Evolutionary conservation across 2,888 invertebrate genomes (phyloP).

Genomic region (Drosophila niveifrons): DNA sequence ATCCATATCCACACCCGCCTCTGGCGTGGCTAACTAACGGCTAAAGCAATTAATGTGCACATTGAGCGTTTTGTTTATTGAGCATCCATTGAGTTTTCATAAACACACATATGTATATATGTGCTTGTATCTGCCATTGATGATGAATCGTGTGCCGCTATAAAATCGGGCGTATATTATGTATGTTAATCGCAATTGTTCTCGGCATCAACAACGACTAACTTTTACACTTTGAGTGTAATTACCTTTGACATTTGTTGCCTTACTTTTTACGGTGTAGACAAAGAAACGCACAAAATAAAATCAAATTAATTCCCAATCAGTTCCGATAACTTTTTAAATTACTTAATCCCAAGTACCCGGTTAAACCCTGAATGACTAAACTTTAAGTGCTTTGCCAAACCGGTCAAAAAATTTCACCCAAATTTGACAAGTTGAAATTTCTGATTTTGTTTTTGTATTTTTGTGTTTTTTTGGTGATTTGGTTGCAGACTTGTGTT

Average conservation of each 20-base stretch:
- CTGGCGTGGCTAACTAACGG: not conserved
- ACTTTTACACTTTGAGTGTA: slow-evolving; percentile 75
- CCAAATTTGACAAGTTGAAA: slow-evolving; percentile 72
- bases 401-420: slow-evolving; percentile 79
- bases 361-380: not conserved
- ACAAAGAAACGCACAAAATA: slow-evolving; percentile 51
- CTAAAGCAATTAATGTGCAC: slow-evolving; percentile 42
- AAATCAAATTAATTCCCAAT: slow-evolving; percentile 31
- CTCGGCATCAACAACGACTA: too few relatives aligned
- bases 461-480: slow-evolving; percentile 3
- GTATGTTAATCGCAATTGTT: too few relatives aligned
- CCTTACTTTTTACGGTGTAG: slow-evolving; percentile 68
- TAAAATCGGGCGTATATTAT: slow-evolving; percentile 53
- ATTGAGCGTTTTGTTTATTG: slow-evolving; percentile 54
- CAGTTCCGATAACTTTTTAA: slow-evolving; percentile 36
- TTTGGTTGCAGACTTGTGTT: slow-evolving; percentile 45
- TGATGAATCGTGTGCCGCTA: slow-evolving; percentile 36
- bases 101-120: not conserved
- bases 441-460: slow-evolving; percentile 37
- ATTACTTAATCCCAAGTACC: slow-evolving; percentile 63
- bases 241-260: slow-evolving; percentile 76
- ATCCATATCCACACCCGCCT: not conserved
- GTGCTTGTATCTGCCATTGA: slow-evolving; percentile 30
- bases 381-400: slow-evolving; percentile 39
- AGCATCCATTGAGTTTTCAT: too few relatives aligned